Conservation (phyloP, 2,797 vertebrate genomes). For the Schizopygopsis malacanthus region DNA sequence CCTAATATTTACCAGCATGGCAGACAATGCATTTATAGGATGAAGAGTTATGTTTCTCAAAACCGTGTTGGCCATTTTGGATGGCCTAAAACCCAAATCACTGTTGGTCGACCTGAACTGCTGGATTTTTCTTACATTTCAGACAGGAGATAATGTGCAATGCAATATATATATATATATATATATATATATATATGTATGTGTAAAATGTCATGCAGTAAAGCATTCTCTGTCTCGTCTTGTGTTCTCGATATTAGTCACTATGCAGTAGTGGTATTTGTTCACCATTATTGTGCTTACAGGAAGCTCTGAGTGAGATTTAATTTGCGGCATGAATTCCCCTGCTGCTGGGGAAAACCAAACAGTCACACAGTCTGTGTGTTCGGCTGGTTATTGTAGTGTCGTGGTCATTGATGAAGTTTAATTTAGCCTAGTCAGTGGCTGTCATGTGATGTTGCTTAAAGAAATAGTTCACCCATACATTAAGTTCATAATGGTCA, state of each 20-base stretch:
- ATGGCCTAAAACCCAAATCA: background rate
- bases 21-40: background rate
- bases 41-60: background rate
- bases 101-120: background rate
- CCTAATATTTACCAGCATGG: background rate
- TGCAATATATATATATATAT: background rate
- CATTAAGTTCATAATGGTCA: background rate
- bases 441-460: slow-evolving; percentile 18
- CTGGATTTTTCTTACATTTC: background rate
- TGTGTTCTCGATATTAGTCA: slow-evolving; percentile 30
- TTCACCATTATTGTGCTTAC: slow-evolving; percentile 29
- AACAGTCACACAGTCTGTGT: slow-evolving; percentile 21
- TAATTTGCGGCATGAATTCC: slow-evolving; percentile 55
- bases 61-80: background rate
- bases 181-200: too few species aligned
- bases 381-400: background rate
- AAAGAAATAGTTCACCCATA: background rate
- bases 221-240: background rate
- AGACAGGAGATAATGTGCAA: background rate
- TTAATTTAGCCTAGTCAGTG: background rate
- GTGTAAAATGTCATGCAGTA: background rate
- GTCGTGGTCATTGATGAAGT: background rate
- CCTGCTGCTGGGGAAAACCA: slow-evolving; percentile 61
- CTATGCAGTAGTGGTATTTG: slow-evolving; percentile 15
- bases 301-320: slow-evolving; percentile 46